These are phyloP conservation scores for Trichopria drosophilae DNA, from an alignment of 2,888 invertebrate species.

Conservation along the genomic window DNA sequence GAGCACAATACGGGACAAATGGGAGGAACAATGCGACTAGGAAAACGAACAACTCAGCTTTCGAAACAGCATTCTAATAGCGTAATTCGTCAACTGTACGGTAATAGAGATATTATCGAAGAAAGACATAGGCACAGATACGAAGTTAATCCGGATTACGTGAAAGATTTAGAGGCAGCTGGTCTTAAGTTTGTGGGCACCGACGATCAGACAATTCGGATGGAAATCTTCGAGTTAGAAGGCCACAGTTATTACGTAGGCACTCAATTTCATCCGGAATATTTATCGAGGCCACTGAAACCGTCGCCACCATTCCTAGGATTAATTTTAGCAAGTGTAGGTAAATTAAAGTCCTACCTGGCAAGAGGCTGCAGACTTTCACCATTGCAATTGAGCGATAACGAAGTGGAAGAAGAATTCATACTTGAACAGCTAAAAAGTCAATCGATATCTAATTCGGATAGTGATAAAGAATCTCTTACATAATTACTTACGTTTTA, in stretches of 20 bases:
- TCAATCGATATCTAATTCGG: too few relatives aligned
- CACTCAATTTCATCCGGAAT: slow-evolving; percentile 98
- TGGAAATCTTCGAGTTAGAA: slow-evolving; percentile 91
- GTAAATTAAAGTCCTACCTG: slow-evolving; percentile 74
- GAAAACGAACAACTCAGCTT: slow-evolving; percentile 87
- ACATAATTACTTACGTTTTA: too few relatives aligned
- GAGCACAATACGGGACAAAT: slow-evolving; percentile 91
- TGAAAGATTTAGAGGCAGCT: slow-evolving; percentile 73
- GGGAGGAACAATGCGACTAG: slow-evolving; percentile 98
- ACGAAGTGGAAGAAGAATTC: slow-evolving; percentile 65
- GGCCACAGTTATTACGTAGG: slow-evolving; percentile 91
- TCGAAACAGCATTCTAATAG: slow-evolving; percentile 61
- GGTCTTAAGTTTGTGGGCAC: slow-evolving; percentile 88
- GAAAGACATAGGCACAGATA: slow-evolving; percentile 97
- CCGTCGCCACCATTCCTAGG: slow-evolving; percentile 97
- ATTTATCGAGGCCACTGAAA: slow-evolving; percentile 84
- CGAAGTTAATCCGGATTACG: slow-evolving; percentile 92
- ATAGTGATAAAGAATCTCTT: too few relatives aligned
- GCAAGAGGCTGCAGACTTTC: slow-evolving; percentile 75
- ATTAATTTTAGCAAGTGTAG: slow-evolving; percentile 85
- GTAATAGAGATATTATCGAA: slow-evolving; percentile 76
- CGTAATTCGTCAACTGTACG: slow-evolving; percentile 76
- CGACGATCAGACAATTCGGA: slow-evolving; percentile 79
- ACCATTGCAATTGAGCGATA: slow-evolving; percentile 74
- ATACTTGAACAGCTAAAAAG: too few relatives aligned